Evolutionary conservation across 2,797 vertebrate genomes (phyloP), one percentile per base, ranked within the genome.

Genomic region (Artibeus lituratus): DNA sequence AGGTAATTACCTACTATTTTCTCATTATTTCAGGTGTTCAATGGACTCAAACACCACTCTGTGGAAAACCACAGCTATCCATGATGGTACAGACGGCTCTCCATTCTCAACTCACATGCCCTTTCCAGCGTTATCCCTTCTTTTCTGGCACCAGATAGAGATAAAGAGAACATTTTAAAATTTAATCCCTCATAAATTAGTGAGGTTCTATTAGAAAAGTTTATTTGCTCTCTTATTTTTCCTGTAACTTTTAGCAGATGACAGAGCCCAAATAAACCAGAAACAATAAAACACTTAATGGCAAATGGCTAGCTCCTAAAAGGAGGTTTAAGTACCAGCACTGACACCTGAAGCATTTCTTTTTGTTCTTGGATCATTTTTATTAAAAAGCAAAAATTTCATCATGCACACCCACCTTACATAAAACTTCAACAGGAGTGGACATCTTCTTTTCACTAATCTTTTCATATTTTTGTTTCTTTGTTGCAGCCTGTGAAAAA

Each of bases 361-460:
- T 92, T 84, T 42, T 80, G 32, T 53, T 69, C 67, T 11, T 65
- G 42, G n/a, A 72, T 94, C 16, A 95, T 90, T 78, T 47, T 37
- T 35, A 70, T 72, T 59, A 19, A 39, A 81, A 32, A 55, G 21
- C 22, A 82, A 91, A 49, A 94, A 73, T 42, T 94, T 85, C 89
- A 94, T 93, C 62, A 97, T 80, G 84, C 72, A 96, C 21, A 89
- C 98, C 98, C 98, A 99, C 99, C 99, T 99, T 99, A 99, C 99
- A 99, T 98, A 99, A 99, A 98, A 99, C 99, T 98, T 99, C 99
- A 97, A 99, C 99, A 94, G 99, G 99, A 97, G 99, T 99, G 88
- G 99, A 99, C 99, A 99, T 99, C 98, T 99, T 99, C 98, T 99
- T 99, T 99, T 99, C 99, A 94, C 99, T 99, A 98, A 99, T 99